Percentiles rank a stretch among this genome's conserved stretches.
phyloP scores from a whole-genome alignment of 1,140 invertebrate genomes.

The Archegozetes longisetosus region DNA sequence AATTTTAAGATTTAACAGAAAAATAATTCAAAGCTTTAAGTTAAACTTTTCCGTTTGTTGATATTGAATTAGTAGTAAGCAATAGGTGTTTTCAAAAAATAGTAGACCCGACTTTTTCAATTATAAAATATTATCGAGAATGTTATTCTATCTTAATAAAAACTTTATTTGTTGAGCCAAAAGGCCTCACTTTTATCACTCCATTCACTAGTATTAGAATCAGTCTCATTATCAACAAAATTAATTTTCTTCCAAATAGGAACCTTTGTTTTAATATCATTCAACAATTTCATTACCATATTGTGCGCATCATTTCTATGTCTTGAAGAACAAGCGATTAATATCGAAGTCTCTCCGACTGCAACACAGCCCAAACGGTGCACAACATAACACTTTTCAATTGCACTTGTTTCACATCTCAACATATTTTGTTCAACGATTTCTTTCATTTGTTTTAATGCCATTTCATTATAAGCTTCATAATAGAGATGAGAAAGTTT shows the following conservation, averaged over 20 bases:
- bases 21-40: too few relatives aligned
- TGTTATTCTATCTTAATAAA: too few relatives aligned
- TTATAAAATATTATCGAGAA: too few relatives aligned
- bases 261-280: constrained; percentile 64
- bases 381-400: constrained; percentile 52
- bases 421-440: constrained; percentile 52
- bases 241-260: constrained; percentile 87
- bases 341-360: constrained; percentile 69
- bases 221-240: neutral
- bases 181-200: constrained; percentile 15
- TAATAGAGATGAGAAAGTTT: constrained; percentile 67
- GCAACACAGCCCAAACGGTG: constrained; percentile 70
- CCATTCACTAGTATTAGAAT: neutral
- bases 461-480: constrained; percentile 87
- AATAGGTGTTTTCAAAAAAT: too few relatives aligned
- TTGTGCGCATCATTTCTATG: constrained; percentile 65
- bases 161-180: constrained; percentile 12
- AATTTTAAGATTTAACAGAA: too few relatives aligned
- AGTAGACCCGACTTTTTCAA: too few relatives aligned
- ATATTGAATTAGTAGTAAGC: too few relatives aligned
- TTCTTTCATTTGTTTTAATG: constrained; percentile 53
- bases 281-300: constrained; percentile 66
- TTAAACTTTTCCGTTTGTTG: too few relatives aligned
- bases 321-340: constrained; percentile 73
- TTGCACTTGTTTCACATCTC: constrained; percentile 48